A percentile compares a stretch with the other conserved stretches of the same genome.
Conservation (phyloP, 1,140 invertebrate genomes). For the Stegodyphus dumicola region DNA sequence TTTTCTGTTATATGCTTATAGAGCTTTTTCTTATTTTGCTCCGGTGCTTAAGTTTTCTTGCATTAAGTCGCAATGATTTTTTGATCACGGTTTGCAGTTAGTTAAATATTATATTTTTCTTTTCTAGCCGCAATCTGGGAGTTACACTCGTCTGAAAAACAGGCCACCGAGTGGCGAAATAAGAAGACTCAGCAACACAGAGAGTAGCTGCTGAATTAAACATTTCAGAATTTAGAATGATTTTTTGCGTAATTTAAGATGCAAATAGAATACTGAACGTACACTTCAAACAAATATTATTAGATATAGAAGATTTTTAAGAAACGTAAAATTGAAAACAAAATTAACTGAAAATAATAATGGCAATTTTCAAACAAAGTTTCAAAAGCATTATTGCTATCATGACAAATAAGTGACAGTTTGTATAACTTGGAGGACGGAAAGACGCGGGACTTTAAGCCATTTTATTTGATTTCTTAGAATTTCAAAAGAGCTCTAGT, state of each 20-base stretch:
- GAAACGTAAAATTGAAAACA: background rate
- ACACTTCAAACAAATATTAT: background rate
- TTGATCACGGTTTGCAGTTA: background rate
- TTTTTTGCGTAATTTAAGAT: background rate
- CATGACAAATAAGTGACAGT: no score
- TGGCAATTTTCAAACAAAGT: background rate
- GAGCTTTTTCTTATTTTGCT: background rate
- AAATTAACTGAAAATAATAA: background rate
- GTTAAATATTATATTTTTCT: background rate
- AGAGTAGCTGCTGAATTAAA: background rate
- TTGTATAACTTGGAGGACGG: no score
- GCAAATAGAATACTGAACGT: background rate
- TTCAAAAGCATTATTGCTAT: background rate
- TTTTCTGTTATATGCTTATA: background rate
- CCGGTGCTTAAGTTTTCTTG: background rate
- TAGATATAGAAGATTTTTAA: background rate
- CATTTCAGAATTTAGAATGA: background rate
- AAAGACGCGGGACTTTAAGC: no score
- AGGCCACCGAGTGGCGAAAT: background rate
- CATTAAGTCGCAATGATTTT: background rate
- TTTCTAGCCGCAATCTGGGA: constrained; percentile 4
- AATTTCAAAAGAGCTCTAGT: no score
- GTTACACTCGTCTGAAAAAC: constrained; percentile 10
- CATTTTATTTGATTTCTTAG: no score
- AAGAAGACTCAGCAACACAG: background rate